A percentile compares a stretch with the other conserved stretches of the same genome.
Conservation (phyloP, 2,888 invertebrate genomes). For the Phymatocera aterrima region DNA sequence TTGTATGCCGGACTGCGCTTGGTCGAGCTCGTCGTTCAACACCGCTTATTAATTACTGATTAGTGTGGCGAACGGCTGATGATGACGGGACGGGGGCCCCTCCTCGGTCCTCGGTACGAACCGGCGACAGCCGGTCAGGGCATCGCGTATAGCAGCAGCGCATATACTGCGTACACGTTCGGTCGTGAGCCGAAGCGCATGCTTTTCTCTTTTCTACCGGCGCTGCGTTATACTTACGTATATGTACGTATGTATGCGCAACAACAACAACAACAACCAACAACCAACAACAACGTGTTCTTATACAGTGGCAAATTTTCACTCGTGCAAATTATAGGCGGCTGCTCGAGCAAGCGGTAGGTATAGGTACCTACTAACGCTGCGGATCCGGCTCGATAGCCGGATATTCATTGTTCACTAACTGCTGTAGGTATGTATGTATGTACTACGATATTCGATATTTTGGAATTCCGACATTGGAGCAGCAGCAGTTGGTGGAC, state of each 20-base stretch:
- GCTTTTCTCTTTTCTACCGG: not conserved
- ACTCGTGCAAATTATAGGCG: not conserved
- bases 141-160: no score
- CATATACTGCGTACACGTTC: no score
- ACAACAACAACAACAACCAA: not conserved
- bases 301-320: no score
- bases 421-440: no score
- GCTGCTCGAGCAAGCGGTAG: no score
- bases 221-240: not conserved
- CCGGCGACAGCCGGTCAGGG: not conserved
- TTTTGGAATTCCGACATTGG: not conserved
- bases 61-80: not conserved
- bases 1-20: not conserved
- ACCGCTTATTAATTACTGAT: constrained; percentile 39
- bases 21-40: not conserved
- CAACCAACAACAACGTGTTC: no score
- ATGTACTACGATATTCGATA: not conserved
- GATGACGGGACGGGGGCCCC: no score
- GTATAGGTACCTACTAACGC: no score
- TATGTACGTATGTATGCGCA: not conserved
- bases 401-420: constrained; percentile 17
- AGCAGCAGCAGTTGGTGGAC: no score
- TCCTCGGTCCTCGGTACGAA: not conserved
- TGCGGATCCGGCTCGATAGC: not conserved
- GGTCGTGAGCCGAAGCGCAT: not conserved